Evolutionary conservation across 2,113 vertebrate genomes (phyloP), one percentile per base, ranked within the genome.

Genomic region (Chelonoidis abingdonii): DNA sequence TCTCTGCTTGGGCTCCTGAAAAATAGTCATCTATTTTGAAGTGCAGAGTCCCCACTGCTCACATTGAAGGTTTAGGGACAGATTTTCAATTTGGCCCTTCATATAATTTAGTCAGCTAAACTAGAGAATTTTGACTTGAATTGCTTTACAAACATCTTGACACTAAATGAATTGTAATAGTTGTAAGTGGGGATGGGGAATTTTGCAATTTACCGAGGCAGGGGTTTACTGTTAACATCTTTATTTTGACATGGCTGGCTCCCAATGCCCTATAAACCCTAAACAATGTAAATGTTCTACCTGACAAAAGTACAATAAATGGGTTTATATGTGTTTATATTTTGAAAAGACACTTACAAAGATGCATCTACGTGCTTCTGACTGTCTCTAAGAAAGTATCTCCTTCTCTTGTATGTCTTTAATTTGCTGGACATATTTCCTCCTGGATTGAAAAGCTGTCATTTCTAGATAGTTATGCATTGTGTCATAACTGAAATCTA

Each of bases 401-500:
- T 25, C 38, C 21, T 69, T 69, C 35, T 24, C 17, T 47, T 78
- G 75, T 78, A 78, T 44, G 13, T 16, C 25, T 47, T 78, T 78
- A 27, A 29, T 78, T 78, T 78, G 41, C 11, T 44, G 75, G 12
- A 47, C 41, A 47, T 47, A 47, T 78, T 47, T 47, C 75, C 12
- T 78, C 7, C 25, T 29, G 24, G 41, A 78, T 44, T 24, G 44
- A 44, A 78, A 44, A 27, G 13, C 10, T 29, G 24, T 76, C 75
- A 76, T 76, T 76, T 76, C 41, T 25, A 76, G 38, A 44, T 44
- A 88, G 88, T 94, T 90, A 56, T 92, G 92, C 82, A 95, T 84
- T 89, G 65, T 54, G 65, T 82, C 82, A 87, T 95, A 95, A 96
- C 88, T 95, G 91, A 84, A 89, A 89, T 95, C 92, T 97, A 87